Evolutionary conservation across 2,888 invertebrate species (phyloP), one percentile per base, ranked within the genome.

Genomic region (Aradus depressus): DNA sequence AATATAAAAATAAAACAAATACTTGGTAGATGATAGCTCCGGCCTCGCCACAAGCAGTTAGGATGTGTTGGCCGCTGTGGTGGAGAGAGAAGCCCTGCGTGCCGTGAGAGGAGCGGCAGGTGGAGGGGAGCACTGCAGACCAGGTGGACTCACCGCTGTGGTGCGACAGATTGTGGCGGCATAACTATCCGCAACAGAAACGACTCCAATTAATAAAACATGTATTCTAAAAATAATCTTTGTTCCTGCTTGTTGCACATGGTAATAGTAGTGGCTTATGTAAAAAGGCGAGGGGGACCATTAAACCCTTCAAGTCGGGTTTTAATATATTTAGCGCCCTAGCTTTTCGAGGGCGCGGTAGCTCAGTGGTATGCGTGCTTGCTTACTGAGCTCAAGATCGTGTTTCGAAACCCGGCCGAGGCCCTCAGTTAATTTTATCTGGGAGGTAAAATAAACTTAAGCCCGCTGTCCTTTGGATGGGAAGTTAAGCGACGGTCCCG

Each of bases 61-160:
- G 61, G 6, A 72, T 62, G 60, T 72, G 68, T 35, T 65, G 63
- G 3, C 70, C 70, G 45, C 69, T 66, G 16, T 67, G 61, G 57
- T 72, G 70, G 48, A 72, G 66, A 3, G 70, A 64, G 60, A 73
- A 72, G 35, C 69, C 61, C 59, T 69, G 70, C 5, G 71, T 71
- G 54, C 64, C 64, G 4, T 68, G 68, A 22, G 58, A 60, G 53
- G 44, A 55, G 54, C 50, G 45, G 37, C 52, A 54, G 42, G 26
- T 65, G 62, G 47, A 67, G 61, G 53, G 64, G 58, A 52, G 65
- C 61, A 37, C 59, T 3, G 67, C 61, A 51, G 70, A 69, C 59
- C 64, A 64, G 12, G 68, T 48, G 43, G 65, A 64, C n/a, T 63
- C 60, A 25, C 45, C 3, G 67, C 68, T 16, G 64, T 64, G 26